Evolutionary conservation across 23 tunicate genomes (phyloP).

Genomic region (Ascidia mentula): DNA sequence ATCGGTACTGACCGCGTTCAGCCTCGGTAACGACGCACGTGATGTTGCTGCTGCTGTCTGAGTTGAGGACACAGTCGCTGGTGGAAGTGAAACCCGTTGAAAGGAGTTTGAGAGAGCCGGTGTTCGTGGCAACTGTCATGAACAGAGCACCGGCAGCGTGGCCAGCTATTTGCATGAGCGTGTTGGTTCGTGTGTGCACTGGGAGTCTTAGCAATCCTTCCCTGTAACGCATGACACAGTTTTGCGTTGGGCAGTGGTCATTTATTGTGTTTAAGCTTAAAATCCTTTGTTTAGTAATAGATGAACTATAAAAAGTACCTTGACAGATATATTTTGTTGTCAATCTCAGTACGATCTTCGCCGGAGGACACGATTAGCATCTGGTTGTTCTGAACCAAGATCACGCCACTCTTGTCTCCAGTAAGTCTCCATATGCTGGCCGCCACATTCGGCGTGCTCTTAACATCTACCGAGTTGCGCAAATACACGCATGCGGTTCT

Average conservation of each 20-base stretch:
- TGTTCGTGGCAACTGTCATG: conserved; percentile 15
- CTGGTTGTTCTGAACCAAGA: not conserved
- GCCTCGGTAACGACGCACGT: conserved; percentile 6
- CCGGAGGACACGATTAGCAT: conserved; percentile 6
- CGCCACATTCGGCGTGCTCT: not conserved
- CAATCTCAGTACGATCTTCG: conserved; percentile 17
- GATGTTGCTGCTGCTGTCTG: not conserved
- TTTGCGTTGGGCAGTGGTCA: not conserved
- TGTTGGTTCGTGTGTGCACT: not conserved
- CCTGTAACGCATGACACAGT: conserved; percentile 4
- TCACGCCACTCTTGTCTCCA: conserved; percentile 14
- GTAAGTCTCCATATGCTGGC: not conserved
- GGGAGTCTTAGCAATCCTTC: not conserved
- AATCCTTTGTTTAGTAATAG: too few relatives aligned
- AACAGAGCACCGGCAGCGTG: conserved; percentile 2
- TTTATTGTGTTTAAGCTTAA: not conserved
- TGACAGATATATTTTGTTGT: not conserved
- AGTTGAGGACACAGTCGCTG: conserved; percentile 4
- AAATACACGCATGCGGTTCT: conserved; percentile 5
- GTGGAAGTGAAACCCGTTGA: conserved; percentile 24
- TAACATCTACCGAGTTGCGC: not conserved
- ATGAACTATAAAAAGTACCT: too few relatives aligned
- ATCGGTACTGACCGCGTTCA: conserved; percentile 22
- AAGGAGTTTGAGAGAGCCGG: not conserved
- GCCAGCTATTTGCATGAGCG: not conserved